Conservation (phyloP, 2,797 vertebrate species). For the Micrastur ruficollis region DNA sequence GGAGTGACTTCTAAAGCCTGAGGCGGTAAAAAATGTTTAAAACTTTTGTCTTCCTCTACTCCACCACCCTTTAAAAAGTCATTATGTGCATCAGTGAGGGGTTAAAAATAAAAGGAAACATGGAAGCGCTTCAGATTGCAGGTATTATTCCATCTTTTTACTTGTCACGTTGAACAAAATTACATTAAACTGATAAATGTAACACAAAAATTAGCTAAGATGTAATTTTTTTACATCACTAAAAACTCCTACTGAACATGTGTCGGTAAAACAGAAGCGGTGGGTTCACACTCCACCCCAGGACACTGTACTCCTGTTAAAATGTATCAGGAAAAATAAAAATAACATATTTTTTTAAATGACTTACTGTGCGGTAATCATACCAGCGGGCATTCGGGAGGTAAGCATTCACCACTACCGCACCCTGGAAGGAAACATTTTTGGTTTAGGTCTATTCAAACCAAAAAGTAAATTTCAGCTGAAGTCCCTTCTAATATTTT, state of each 20-base stretch:
- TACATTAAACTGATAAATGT: neutral
- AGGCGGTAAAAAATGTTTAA: neutral
- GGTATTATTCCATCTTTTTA: neutral
- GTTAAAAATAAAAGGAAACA: neutral
- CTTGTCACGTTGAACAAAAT: neutral
- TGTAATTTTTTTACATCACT: neutral
- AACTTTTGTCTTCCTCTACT: neutral
- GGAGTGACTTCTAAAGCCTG: neutral
- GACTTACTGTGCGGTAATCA: constrained; percentile 84
- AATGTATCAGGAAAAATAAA: neutral
- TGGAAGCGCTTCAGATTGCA: neutral
- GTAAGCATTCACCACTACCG: constrained; percentile 73
- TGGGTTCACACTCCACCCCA: neutral
- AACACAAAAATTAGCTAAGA: neutral
- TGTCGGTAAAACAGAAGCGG: neutral
- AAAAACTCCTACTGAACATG: neutral
- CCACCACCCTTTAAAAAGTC: neutral
- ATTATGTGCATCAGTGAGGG: neutral
- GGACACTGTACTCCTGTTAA: no score
- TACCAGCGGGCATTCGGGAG: constrained; percentile 85
- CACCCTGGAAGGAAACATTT: constrained; percentile 68
- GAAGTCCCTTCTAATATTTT: no score
- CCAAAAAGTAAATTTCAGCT: neutral
- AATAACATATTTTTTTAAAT: neutral
- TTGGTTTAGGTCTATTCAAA: neutral